These are phyloP conservation scores for Sander vitreus DNA, from an alignment of 2,113 vertebrate species.

Conservation along the genomic window DNA sequence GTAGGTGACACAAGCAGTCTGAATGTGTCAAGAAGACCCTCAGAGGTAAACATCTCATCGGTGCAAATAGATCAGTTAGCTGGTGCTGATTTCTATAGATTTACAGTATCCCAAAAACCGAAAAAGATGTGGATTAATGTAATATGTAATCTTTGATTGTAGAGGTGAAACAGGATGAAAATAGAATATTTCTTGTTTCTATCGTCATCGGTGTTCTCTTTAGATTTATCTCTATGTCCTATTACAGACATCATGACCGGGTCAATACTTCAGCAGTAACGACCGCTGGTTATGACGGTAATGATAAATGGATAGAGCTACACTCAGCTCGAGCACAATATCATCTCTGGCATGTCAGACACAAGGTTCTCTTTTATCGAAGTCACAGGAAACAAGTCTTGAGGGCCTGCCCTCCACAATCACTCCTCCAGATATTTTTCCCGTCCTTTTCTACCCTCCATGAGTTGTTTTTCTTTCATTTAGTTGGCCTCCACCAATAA, in stretches of 20 bases:
- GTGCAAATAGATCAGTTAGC: conserved; percentile 10
- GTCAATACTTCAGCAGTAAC: conserved; percentile 77
- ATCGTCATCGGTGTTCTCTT: conserved; percentile 55
- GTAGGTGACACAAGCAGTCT: conserved; percentile 65
- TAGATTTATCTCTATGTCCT: conserved; percentile 74
- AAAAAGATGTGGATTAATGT: conserved; percentile 6
- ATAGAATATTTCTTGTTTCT: conserved; percentile 39
- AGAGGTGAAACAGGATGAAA: conserved; percentile 46
- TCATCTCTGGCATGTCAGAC: conserved; percentile 87
- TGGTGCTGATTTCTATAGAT: background rate
- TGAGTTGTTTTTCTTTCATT: conserved; percentile 92
- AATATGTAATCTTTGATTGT: conserved; percentile 36
- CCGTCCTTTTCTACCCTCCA: conserved; percentile 79
- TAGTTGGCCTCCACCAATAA: conserved; percentile 95
- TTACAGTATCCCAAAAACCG: background rate
- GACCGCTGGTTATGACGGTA: conserved; percentile 71
- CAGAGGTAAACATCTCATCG: conserved; percentile 37
- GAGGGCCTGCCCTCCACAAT: conserved; percentile 88
- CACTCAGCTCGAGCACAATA: conserved; percentile 87
- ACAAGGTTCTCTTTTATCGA: conserved; percentile 85
- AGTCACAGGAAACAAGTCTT: conserved; percentile 92
- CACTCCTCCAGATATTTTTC: conserved; percentile 87
- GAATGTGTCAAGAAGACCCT: conserved; percentile 63
- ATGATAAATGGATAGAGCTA: conserved; percentile 87
- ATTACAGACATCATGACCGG: conserved; percentile 69